Base-by-base conservation (phyloP, 2,797 vertebrate genomes). In the Neosilurus hyrtlii region DNA sequence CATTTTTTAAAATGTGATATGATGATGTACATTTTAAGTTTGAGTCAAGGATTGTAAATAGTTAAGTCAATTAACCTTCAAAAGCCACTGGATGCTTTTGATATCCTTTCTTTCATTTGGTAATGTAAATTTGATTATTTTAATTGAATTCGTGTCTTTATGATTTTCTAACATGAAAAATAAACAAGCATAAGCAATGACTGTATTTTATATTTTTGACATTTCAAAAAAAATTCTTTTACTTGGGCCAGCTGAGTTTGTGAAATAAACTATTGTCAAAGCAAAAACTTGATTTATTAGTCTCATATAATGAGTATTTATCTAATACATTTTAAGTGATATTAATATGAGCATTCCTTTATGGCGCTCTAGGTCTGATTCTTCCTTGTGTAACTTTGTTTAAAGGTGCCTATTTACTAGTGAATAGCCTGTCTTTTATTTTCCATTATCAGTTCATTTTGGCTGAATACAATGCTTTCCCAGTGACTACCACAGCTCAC, bases 81-180 rank as follows among this genome's bases (percentile, higher is more conserved):
- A 84, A 89, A 90, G 91, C 92, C 91, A 91, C 90, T 81, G 87
- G 86, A 86, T 81, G 87, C 84, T 89, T 91, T 82, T 79, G 61
- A 72, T 86, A 51, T 56, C 77, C 63, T 83, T 87, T 63, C 86
- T 86, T 90, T 63, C 82, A 78, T 43, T 88, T 87, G 87, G 89
- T 88, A 72, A 88, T 90, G 83, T 85, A 86, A 77, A 89, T 79
- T 87, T 89, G 85, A 86, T 89, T 89, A 75, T 86, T 90, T 91
- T 86, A 92, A 89, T 91, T 92, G 86, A 92, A 92, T 86, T 86
- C 56, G 88, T 92, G 88, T 92, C 81, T 87, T 88, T 84, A 86
- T 88, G 84, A 83, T 93, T 94, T 89, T 93, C 88, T 93, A 92
- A 90, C 65, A 79, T 93, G 92, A 30, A 92, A 91, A 94, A 94